Base-by-base conservation (phyloP, 2,113 vertebrate species). In the Clarias batrachus region DNA sequence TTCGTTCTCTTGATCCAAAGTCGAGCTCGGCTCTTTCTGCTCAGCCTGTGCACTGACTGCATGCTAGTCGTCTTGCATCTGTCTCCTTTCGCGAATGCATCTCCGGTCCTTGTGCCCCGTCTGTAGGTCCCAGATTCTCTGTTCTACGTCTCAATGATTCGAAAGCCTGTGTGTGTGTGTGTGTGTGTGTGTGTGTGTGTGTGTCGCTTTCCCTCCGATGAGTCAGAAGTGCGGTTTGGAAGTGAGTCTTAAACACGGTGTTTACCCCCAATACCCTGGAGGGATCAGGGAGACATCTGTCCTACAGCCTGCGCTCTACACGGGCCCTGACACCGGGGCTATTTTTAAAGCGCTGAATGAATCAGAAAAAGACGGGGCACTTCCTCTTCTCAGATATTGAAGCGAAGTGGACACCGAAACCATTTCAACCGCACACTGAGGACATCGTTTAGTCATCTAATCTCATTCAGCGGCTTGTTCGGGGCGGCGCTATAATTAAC, bases 221-320 rank as follows among this genome's bases (percentile, higher is more conserved):
- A 68, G 27, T 68, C 66, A 68, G 27, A 27, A 66, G 63, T 12
- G n/a, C 1, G 63, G 63, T 66, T 66, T 66, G 11, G 63, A n/a
- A 68, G 27, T 33, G 66, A 68, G 16, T 17, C 16, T 16, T 33
- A 68, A 30, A 33, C 70, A 30, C 19, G 11, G 82, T 89, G 88
- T 90, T 93, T 92, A 84, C 84, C 79, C 88, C 89, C 12, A 91
- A 91, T 78, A 80, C 76, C 83, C 86, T 76, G 71, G 68, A 76
- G n/a, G 13, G 63, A 63, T 25, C 25, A 25, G 60, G 60, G 25
- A 65, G 74, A 62, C 93, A 93, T 93, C 90, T 93, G 90, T 86
- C 85, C 92, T 88, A 83, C 91, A 93, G 90, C 86, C 90, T 73
- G 77, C 74, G 79, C 85, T 62, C 65, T 70, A 17, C 30, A 19